phyloP scores from a whole-genome alignment of 2,888 invertebrate genomes.

The Chaetogeoica ovagalla region DNA sequence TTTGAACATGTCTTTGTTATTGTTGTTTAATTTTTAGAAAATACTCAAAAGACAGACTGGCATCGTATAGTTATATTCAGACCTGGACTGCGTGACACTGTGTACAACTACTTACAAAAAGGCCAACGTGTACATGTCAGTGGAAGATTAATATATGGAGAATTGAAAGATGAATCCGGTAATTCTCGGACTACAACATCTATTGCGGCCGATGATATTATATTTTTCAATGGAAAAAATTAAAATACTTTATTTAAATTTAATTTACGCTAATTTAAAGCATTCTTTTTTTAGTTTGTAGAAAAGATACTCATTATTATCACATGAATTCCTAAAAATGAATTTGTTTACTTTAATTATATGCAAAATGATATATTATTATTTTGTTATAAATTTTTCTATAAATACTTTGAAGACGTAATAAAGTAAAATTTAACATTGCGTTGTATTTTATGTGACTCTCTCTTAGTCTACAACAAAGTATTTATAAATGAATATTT shows the following conservation, averaged over 20 bases:
- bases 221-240: constrained; percentile 67
- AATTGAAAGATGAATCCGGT: constrained; percentile 78
- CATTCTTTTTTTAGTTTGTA: background rate
- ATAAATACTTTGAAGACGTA: too few species aligned
- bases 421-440: too few species aligned
- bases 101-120: constrained; percentile 78
- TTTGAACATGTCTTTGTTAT: background rate
- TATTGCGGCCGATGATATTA: constrained; percentile 83
- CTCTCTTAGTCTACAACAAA: too few species aligned
- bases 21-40: constrained; percentile 22
- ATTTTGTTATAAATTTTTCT: background rate
- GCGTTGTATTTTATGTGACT: too few species aligned
- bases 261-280: constrained; percentile 2
- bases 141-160: constrained; percentile 82
- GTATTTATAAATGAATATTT: too few species aligned
- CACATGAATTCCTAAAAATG: background rate
- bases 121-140: constrained; percentile 82
- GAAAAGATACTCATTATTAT: background rate
- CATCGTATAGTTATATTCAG: constrained; percentile 86
- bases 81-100: constrained; percentile 77
- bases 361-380: background rate
- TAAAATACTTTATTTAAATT: background rate
- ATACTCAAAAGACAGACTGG: constrained; percentile 83
- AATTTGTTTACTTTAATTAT: background rate
- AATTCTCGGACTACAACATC: constrained; percentile 73